phyloP scores from a whole-genome alignment of 2,888 invertebrate genomes.

The Hololepta plana region DNA sequence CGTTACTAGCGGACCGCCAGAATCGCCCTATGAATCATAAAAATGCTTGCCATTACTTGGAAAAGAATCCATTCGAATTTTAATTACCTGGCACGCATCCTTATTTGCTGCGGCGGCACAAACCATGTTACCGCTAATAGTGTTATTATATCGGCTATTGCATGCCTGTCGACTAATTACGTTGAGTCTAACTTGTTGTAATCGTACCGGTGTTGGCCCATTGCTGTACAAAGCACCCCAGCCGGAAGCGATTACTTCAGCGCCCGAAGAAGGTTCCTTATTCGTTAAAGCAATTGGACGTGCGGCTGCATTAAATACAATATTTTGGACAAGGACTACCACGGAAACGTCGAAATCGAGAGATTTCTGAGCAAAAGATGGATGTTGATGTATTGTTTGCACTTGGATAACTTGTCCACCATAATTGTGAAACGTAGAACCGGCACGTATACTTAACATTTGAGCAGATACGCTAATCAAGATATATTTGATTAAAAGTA shows the following conservation, averaged over 20 bases:
- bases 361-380: conserved; percentile 2
- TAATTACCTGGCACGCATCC: conserved; percentile 8
- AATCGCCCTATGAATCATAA: conserved; percentile 9
- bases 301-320: conserved; percentile 5
- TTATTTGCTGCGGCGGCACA: conserved; percentile 7
- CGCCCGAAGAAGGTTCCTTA: conserved; percentile 2
- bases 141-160: too few species aligned
- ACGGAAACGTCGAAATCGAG: conserved; percentile 6
- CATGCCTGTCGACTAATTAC: too few species aligned
- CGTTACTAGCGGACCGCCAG: conserved; percentile 8
- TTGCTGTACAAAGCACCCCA: conserved; percentile 6
- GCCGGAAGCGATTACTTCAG: conserved; percentile 4
- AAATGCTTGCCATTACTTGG: not conserved
- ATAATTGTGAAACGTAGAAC: conserved; percentile 4
- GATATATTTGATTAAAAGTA: too few species aligned
- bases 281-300: conserved; percentile 4
- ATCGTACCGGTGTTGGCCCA: conserved; percentile 2
- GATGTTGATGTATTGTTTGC: conserved; percentile 4
- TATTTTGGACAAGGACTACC: conserved; percentile 5
- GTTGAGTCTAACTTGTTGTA: too few species aligned
- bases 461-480: too few species aligned
- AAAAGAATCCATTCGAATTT: not conserved
- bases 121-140: conserved; percentile 4
- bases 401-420: conserved; percentile 5
- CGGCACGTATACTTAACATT: conserved; percentile 4